Evolutionary conservation across 2,797 vertebrate species (phyloP), one percentile per base, ranked within the genome.

Genomic region (Arrhamphus sclerolepis): DNA sequence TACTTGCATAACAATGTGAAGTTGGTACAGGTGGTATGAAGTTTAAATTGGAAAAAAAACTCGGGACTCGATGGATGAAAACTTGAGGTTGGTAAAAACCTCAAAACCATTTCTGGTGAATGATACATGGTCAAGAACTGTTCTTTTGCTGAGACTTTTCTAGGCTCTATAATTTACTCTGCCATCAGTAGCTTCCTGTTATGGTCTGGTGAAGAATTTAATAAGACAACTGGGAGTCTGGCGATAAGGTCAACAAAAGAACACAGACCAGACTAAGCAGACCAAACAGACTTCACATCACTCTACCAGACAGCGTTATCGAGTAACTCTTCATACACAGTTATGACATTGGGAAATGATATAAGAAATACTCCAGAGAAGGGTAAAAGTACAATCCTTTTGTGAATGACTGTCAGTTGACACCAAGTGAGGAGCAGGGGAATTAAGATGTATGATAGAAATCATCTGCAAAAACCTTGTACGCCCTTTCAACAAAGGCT

Each of bases 201-300:
- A 53, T 62, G 66, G 72, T 84, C 70, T 77, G 56, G 53, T 71
- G 75, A 77, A 66, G 56, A 77, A 68, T 81, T 78, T 81, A 76
- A 84, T 75, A 77, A 71, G 76, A 76, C 75, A 66, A 68, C 77
- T 76, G 74, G 79, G 81, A 84, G 73, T 74, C 57, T 76, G 52
- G 66, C 46, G 64, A 31, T 62, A 70, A 82, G 78, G 78, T 85
- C 79, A 85, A 64, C 28, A 34, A 43, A 70, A 56, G 66, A 77
- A 71, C 74, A 57, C 46, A 24, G 61, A 31, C 34, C 59, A 66
- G 53, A 58, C 13, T 38, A 51, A 57, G 66, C 17, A n/a, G n/a
- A n/a, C 66, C 20, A 22, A 51, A 19, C 62, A 47, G 29, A 44
- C 55, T 72, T 46, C 7, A 51, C 67, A 55, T 67, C 53, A 49